Conservation (phyloP, 2,797 vertebrate genomes). For the Lycodopsis pacificus region DNA sequence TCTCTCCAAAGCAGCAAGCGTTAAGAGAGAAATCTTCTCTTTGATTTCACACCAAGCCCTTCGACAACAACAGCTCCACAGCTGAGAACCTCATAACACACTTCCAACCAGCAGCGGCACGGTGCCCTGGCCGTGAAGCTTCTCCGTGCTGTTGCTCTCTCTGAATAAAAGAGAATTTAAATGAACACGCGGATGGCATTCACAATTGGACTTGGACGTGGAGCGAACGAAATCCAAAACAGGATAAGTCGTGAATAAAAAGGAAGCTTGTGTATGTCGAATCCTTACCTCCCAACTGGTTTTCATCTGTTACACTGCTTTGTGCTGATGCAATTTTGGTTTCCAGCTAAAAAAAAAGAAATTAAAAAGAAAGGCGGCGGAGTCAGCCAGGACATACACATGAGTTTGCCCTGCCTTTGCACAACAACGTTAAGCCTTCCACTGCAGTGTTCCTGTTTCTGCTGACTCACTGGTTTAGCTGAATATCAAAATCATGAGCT, state of each 20-base stretch:
- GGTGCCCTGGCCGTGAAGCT: slow-evolving; percentile 33
- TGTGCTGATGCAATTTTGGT: slow-evolving; percentile 21
- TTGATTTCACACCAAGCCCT: slow-evolving; percentile 58
- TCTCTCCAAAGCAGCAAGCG: slow-evolving; percentile 51
- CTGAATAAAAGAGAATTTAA: slow-evolving; percentile 65
- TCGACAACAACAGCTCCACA: slow-evolving; percentile 60
- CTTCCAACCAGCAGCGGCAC: slow-evolving; percentile 57
- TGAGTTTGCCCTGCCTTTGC: slow-evolving; percentile 28
- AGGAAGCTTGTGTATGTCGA: slow-evolving; percentile 9
- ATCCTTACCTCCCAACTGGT: neutral
- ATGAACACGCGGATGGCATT: slow-evolving; percentile 49
- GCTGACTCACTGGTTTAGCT: slow-evolving; percentile 53
- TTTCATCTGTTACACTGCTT: slow-evolving; percentile 13
- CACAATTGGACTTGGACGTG: slow-evolving; percentile 29
- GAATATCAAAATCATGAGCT: slow-evolving; percentile 37
- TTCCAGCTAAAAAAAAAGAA: neutral
- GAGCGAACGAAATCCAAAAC: slow-evolving; percentile 38
- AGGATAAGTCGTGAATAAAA: slow-evolving; percentile 22
- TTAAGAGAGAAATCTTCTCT: slow-evolving; percentile 51
- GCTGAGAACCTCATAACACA: slow-evolving; percentile 46
- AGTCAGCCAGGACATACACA: slow-evolving; percentile 15
- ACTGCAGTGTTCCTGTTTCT: slow-evolving; percentile 48
- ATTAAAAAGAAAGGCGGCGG: neutral
- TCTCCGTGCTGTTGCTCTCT: slow-evolving; percentile 44
- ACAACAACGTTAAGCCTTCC: slow-evolving; percentile 23